These are phyloP conservation scores for Formicarius rufipectus DNA, from an alignment of 2,113 vertebrate species.

Conservation along the genomic window DNA sequence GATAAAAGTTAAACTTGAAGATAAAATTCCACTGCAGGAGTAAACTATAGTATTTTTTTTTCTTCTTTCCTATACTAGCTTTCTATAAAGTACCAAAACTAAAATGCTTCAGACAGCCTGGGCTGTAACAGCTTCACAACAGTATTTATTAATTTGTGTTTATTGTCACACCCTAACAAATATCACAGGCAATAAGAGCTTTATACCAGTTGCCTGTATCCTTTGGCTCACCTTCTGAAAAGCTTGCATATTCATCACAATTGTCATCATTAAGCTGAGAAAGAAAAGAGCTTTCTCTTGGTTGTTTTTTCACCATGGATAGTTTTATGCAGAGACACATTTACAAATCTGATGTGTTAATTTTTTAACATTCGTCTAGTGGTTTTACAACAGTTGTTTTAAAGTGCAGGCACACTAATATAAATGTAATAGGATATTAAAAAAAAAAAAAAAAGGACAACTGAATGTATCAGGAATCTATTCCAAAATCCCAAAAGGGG, in stretches of 20 bases:
- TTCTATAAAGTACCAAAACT: slow-evolving; percentile 21
- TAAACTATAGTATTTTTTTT: neutral
- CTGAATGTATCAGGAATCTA: neutral
- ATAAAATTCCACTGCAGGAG: neutral
- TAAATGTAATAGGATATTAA: neutral
- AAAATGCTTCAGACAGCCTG: slow-evolving; percentile 5
- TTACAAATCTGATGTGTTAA: neutral
- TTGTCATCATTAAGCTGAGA: neutral
- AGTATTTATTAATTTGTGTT: slow-evolving; percentile 13
- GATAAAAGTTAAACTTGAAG: neutral
- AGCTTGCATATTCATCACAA: neutral
- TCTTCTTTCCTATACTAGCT: neutral
- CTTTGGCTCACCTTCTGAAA: neutral
- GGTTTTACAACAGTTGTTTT: neutral
- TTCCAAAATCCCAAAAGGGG: neutral
- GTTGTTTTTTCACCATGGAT: neutral
- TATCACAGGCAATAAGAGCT: neutral
- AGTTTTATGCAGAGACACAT: neutral
- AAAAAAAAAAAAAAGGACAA: neutral
- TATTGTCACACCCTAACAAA: slow-evolving; percentile 19
- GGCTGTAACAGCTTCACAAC: slow-evolving; percentile 7
- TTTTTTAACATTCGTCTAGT: neutral
- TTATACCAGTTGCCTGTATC: neutral
- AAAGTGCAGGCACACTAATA: neutral
- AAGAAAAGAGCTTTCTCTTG: neutral